Percentiles rank a stretch among this genome's conserved stretches.
Evolutionary conservation across 2,888 invertebrate genomes (phyloP).

Genomic region (Sympetrum striolatum): DNA sequence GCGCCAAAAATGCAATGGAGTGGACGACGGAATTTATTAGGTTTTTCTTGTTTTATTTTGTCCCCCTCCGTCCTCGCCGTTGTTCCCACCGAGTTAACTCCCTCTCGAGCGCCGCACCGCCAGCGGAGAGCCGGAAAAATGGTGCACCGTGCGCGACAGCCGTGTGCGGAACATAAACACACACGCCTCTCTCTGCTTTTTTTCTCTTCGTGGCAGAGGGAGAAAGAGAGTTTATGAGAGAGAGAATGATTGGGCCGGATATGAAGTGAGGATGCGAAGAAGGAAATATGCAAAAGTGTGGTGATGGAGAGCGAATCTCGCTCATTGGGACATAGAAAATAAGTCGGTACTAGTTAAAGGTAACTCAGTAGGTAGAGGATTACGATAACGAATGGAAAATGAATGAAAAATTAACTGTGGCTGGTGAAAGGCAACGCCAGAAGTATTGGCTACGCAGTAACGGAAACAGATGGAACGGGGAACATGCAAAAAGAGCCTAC

Average conservation of each 20-base stretch:
- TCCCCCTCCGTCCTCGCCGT: background rate
- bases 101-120: background rate
- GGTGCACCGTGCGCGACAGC: background rate
- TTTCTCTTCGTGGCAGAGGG: background rate
- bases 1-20: slow-evolving; percentile 35
- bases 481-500: too few relatives aligned
- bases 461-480: too few relatives aligned
- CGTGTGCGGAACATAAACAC: background rate
- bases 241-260: background rate
- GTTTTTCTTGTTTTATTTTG: background rate
- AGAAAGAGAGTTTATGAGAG: background rate
- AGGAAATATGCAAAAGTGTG: too few relatives aligned
- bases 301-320: too few relatives aligned
- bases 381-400: too few relatives aligned
- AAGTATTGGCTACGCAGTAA: too few relatives aligned
- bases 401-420: too few relatives aligned
- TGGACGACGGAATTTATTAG: slow-evolving; percentile 16
- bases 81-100: background rate
- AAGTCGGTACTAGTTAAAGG: too few relatives aligned
- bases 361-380: too few relatives aligned
- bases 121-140: background rate
- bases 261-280: too few relatives aligned
- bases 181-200: background rate
- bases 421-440: too few relatives aligned
- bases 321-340: too few relatives aligned